Evolutionary conservation across 2,888 invertebrate species (phyloP).

Genomic region (Podabrus alpinus): DNA sequence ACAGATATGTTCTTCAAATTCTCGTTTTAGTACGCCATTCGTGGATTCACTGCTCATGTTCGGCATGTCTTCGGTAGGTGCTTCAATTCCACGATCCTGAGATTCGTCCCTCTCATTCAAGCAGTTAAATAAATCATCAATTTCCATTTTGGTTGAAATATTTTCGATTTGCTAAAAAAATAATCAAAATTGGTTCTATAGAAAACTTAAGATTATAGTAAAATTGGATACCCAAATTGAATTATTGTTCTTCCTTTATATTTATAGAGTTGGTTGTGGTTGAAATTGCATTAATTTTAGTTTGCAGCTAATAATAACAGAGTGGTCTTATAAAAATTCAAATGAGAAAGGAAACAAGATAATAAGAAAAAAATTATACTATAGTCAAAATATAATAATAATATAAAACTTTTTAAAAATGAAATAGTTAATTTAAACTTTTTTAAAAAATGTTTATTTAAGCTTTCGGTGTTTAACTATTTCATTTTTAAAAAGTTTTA

Average conservation of each 20-base stretch:
- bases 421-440: too few relatives aligned
- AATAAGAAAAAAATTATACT: too few relatives aligned
- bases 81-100: neutral
- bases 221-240: neutral
- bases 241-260: neutral
- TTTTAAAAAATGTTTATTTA: too few relatives aligned
- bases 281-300: neutral
- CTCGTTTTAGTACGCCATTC: constrained; percentile 34
- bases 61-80: neutral
- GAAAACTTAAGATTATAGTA: neutral
- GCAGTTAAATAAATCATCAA: constrained; percentile 54
- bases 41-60: constrained; percentile 41
- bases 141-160: constrained; percentile 19
- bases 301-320: too few relatives aligned
- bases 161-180: neutral
- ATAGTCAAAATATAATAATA: too few relatives aligned
- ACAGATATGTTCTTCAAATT: constrained; percentile 37
- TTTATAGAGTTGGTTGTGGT: neutral
- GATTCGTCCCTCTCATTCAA: constrained; percentile 45
- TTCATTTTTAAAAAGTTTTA: too few relatives aligned
- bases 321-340: too few relatives aligned
- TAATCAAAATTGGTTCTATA: neutral
- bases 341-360: too few relatives aligned
- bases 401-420: too few relatives aligned
- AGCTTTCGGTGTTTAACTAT: too few relatives aligned